phyloP scores from a whole-genome alignment of 2,888 invertebrate genomes.

The Icerya purchasi region DNA sequence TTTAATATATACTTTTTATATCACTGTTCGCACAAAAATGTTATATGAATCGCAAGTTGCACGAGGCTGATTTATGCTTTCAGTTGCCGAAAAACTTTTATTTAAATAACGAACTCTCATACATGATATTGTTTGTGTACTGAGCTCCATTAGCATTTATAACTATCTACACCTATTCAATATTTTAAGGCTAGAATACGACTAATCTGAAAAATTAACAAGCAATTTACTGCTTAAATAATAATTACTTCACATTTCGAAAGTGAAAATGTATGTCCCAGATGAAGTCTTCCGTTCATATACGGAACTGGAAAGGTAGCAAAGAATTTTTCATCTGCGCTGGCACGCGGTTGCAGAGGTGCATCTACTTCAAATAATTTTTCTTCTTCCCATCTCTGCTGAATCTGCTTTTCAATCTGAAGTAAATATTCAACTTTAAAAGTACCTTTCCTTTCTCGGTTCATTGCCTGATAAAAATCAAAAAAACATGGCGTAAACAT shows the following conservation, averaged over 20 bases:
- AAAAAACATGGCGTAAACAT: no score
- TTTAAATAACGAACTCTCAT: no score
- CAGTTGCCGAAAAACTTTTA: no score
- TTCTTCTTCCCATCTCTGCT: constrained; percentile 61
- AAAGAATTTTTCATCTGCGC: constrained; percentile 51
- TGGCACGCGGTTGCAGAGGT: constrained; percentile 32
- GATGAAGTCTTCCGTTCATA: constrained; percentile 94
- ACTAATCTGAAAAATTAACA: not conserved
- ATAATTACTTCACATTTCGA: constrained; percentile 77
- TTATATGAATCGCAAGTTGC: no score
- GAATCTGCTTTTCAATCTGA: constrained; percentile 68
- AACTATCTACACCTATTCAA: not conserved
- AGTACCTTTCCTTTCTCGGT: constrained; percentile 54
- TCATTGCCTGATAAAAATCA: not conserved
- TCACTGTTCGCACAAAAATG: no score
- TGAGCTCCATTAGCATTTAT: no score
- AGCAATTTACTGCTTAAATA: constrained; percentile 12
- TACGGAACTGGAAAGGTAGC: constrained; percentile 96
- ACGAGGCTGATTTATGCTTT: no score
- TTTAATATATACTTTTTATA: no score
- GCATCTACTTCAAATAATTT: constrained; percentile 70
- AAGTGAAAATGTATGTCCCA: constrained; percentile 91
- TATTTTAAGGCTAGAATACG: not conserved
- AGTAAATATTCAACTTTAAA: constrained; percentile 84
- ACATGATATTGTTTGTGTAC: no score